Evolutionary conservation across 1,140 invertebrate species (phyloP).

Genomic region (Cardiocondyla obscurior): DNA sequence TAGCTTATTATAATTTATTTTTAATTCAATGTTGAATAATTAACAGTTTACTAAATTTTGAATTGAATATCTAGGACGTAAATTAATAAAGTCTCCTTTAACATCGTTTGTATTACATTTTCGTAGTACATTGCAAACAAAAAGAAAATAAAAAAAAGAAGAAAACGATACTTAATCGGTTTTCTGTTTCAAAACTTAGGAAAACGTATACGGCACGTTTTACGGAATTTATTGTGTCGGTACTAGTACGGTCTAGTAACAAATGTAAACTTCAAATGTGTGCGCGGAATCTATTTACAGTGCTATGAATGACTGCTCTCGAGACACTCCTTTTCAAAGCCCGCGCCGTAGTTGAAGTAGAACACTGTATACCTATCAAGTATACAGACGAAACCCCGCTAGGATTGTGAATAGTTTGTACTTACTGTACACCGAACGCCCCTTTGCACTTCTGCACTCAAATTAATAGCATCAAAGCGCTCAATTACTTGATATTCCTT

Average conservation of each 20-base stretch:
- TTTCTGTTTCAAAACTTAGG: not conserved
- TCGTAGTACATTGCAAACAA: too few relatives aligned
- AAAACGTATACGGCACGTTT: not conserved
- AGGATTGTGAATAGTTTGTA: conserved; percentile 3
- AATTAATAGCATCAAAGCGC: not conserved
- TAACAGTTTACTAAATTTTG: not conserved
- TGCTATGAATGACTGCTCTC: conserved; percentile 10
- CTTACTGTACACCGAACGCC: not conserved
- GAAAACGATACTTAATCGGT: not conserved
- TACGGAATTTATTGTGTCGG: not conserved
- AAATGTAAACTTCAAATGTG: conserved; percentile 25
- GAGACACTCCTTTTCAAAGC: conserved; percentile 2
- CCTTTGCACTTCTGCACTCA: not conserved
- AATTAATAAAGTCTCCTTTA: too few relatives aligned
- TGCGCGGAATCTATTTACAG: conserved; percentile 3
- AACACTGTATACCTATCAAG: not conserved
- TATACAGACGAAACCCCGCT: not conserved
- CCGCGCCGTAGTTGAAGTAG: not conserved
- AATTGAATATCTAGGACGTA: not conserved
- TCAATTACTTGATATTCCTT: not conserved
- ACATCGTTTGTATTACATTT: too few relatives aligned
- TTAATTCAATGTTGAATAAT: not conserved
- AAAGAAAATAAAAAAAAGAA: too few relatives aligned
- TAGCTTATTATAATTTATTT: not conserved
- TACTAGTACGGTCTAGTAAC: not conserved